phyloP scores from a whole-genome alignment of 2,888 invertebrate species.

The Ashinkailepas kermadecensis region DNA sequence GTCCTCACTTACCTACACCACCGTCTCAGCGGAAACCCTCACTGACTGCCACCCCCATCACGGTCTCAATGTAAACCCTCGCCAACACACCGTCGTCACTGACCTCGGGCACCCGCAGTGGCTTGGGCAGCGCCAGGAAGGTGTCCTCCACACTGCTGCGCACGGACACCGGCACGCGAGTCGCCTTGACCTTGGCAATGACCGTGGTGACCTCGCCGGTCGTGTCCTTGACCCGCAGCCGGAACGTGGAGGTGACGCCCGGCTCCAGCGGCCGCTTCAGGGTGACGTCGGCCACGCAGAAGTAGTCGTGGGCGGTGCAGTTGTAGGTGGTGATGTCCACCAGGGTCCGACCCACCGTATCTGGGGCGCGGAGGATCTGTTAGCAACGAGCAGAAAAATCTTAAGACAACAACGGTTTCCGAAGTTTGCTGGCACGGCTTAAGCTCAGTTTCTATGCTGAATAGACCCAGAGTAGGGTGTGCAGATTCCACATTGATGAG shows the following conservation, averaged over 20 bases:
- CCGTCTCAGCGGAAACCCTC: too few relatives aligned
- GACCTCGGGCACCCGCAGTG: background rate
- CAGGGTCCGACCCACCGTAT: background rate
- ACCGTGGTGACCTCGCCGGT: constrained; percentile 1
- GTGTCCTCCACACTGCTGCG: background rate
- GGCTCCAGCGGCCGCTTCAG: constrained; percentile 1
- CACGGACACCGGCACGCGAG: background rate
- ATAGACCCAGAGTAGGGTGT: too few relatives aligned
- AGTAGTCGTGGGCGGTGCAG: background rate
- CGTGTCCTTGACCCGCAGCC: background rate
- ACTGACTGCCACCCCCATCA: too few relatives aligned
- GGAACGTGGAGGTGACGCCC: background rate
- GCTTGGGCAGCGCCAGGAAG: background rate
- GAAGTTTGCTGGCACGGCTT: too few relatives aligned
- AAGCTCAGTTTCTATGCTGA: too few relatives aligned
- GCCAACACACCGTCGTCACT: background rate
- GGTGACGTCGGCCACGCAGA: background rate
- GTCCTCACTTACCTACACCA: too few relatives aligned
- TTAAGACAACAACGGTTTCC: too few relatives aligned
- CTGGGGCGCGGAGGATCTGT: background rate
- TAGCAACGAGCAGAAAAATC: too few relatives aligned
- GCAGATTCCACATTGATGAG: too few relatives aligned
- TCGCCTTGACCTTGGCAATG: background rate
- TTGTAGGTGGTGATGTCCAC: background rate
- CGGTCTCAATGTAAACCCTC: too few relatives aligned